Conservation (phyloP, 2,113 vertebrate species). For the Neoarius graeffei region DNA sequence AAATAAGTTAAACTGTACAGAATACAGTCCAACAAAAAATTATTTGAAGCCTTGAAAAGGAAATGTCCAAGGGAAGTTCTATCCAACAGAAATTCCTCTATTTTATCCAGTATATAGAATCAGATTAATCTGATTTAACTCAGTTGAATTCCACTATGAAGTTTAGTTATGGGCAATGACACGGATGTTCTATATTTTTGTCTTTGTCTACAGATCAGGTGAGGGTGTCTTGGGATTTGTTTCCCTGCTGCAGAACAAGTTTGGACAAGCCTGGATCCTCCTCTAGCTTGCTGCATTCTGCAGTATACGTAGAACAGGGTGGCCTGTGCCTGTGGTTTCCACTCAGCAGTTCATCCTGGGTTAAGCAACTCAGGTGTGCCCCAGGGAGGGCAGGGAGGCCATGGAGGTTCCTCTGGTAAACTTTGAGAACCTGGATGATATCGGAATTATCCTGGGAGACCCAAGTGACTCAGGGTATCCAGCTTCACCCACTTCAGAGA, state of each 20-base stretch:
- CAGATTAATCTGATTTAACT: slow-evolving; percentile 11
- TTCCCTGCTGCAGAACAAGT: slow-evolving; percentile 32
- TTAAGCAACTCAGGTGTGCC: slow-evolving; percentile 69
- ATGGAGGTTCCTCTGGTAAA: slow-evolving; percentile 95
- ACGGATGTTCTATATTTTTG: slow-evolving; percentile 44
- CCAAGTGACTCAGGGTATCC: slow-evolving; percentile 82
- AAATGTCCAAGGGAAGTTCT: not conserved
- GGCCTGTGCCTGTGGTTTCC: slow-evolving; percentile 55
- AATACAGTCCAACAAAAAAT: not conserved
- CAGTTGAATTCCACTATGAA: slow-evolving; percentile 31
- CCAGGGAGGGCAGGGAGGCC: slow-evolving; percentile 67
- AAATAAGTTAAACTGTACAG: slow-evolving; percentile 1
- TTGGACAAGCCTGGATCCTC: slow-evolving; percentile 43
- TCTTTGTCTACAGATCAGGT: slow-evolving; percentile 58
- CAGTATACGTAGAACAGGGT: slow-evolving; percentile 48
- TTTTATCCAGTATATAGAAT: not conserved
- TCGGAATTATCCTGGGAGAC: slow-evolving; percentile 77
- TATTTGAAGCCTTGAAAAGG: not conserved
- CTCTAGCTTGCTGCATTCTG: slow-evolving; percentile 19
- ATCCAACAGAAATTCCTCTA: not conserved
- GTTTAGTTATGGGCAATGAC: slow-evolving; percentile 38
- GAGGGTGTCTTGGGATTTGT: slow-evolving; percentile 45
- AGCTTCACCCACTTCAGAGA: slow-evolving; percentile 71
- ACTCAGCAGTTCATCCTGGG: slow-evolving; percentile 53
- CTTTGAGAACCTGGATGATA: slow-evolving; percentile 88